A percentile compares a stretch with the other conserved stretches of the same genome.
These are phyloP conservation scores for Trinorchestia longiramus DNA, from an alignment of 1,140 invertebrate species.

Conservation along the genomic window DNA sequence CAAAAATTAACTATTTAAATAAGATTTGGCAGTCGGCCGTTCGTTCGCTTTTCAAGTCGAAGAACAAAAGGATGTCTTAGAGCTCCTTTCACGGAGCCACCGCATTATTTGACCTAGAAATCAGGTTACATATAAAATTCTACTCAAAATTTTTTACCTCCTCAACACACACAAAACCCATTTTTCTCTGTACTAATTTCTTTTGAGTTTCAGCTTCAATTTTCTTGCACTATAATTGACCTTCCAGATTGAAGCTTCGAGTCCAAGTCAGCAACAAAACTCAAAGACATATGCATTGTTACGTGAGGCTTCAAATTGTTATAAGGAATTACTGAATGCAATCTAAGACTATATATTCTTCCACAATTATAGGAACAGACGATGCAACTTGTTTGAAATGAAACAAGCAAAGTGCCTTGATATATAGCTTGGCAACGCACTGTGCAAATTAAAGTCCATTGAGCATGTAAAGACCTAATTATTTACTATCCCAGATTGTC, in stretches of 20 bases:
- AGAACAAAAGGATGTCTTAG: conserved; percentile 27
- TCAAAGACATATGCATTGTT: too few relatives aligned
- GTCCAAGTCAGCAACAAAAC: too few relatives aligned
- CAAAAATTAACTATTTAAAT: conserved; percentile 41
- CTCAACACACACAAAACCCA: neutral
- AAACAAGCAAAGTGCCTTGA: too few relatives aligned
- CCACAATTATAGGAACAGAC: too few relatives aligned
- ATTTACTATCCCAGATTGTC: too few relatives aligned
- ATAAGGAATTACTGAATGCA: too few relatives aligned
- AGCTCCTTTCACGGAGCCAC: neutral
- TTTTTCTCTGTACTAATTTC: neutral
- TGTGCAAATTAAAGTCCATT: too few relatives aligned
- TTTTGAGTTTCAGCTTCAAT: neutral
- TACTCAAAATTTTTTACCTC: neutral
- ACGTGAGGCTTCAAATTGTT: too few relatives aligned
- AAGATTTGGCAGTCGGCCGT: neutral
- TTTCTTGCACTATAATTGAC: neutral
- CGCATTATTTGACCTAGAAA: neutral
- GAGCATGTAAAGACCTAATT: too few relatives aligned
- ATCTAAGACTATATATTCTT: too few relatives aligned
- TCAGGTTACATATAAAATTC: neutral
- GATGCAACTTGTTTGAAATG: too few relatives aligned
- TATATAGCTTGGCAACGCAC: too few relatives aligned
- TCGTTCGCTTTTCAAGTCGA: conserved; percentile 2
- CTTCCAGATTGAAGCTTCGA: neutral